A percentile compares a stretch with the other conserved stretches of the same genome.
Evolutionary conservation across 2,113 vertebrate species (phyloP).

Genomic region (Chamaea fasciata): DNA sequence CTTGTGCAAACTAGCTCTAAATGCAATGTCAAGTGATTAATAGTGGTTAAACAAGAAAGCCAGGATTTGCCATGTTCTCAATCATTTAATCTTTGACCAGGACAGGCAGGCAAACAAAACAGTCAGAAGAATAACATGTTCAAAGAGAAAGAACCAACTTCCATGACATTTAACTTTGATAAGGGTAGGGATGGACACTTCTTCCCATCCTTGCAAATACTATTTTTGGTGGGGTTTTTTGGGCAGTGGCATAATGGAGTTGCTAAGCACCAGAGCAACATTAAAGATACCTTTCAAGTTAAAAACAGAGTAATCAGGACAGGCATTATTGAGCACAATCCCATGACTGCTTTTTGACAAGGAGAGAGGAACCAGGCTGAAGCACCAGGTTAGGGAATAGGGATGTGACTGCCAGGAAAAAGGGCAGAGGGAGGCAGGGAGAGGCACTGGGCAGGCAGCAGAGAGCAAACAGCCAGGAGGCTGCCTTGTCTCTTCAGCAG

Average conservation of each 20-base stretch:
- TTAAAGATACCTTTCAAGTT: neutral
- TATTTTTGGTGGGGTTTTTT: neutral
- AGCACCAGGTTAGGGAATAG: neutral
- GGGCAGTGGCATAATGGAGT: rapidly evolving
- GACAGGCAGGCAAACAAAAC: neutral
- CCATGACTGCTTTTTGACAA: neutral
- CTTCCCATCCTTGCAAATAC: neutral
- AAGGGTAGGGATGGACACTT: neutral
- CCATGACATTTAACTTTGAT: neutral
- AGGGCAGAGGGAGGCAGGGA: neutral
- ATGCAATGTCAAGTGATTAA: slow-evolving; percentile 33
- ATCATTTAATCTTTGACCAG: neutral
- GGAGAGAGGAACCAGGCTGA: neutral
- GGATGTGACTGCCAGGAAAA: neutral
- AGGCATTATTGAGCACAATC: neutral
- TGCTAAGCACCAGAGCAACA: neutral
- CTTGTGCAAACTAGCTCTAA: slow-evolving; percentile 49
- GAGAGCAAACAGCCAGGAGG: neutral
- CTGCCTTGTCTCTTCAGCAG: neutral
- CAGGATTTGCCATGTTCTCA: slow-evolving; percentile 1
- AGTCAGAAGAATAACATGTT: neutral
- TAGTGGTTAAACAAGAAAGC: slow-evolving; percentile 22
- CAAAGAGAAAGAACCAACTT: neutral
- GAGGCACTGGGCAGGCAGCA: neutral
- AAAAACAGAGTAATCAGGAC: neutral